Base-by-base conservation (phyloP, 2,888 invertebrate species). In the Campoletis raptor region DNA sequence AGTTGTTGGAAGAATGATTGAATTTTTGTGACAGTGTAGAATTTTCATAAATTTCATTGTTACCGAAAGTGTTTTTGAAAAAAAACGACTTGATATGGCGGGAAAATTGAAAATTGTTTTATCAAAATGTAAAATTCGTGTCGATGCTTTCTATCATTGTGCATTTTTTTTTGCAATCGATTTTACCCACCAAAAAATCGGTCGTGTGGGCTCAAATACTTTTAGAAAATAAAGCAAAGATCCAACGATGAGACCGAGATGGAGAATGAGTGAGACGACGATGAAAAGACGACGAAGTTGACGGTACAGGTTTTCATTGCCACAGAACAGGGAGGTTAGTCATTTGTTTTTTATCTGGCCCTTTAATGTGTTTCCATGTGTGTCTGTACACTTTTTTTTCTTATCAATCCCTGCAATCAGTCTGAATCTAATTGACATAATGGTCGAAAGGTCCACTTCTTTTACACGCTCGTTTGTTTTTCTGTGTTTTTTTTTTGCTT, bases 381-480 rank as follows among this genome's bases (percentile, higher is more conserved):
- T 74, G 18, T 69, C 42, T 15, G 74, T 64, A 36, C 74, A 40
- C 1, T 74, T 42, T 61, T 78, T 67, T 84, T 61, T 78, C 76
- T 57, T 42, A 69, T 93, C 92, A 93, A 94, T 94, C 93, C 93
- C 93, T 93, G 93, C 93, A 92, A 90, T 94, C 94, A 94, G 94
- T 94, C 94, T 94, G 94, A 94, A 94, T 94, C 94, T 94, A 94
- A 94, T 94, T 94, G 94, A 94, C 94, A 94, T 84, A 66, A 93
- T 93, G 92, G 92, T 93, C 92, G 92, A 92, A 92, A 92, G 91
- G 90, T 92, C 91, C 90, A 90, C 88, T 91, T 88, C 78, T 70
- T 66, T 73, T 30, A 42, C 45, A 66, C 88, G 87, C 89, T 89
- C 86, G 83, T 83, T 83, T 88, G 85, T 84, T 72, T 82, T 67